phyloP scores from a whole-genome alignment of 1,140 invertebrate species.

The Armadillidium nasatum region DNA sequence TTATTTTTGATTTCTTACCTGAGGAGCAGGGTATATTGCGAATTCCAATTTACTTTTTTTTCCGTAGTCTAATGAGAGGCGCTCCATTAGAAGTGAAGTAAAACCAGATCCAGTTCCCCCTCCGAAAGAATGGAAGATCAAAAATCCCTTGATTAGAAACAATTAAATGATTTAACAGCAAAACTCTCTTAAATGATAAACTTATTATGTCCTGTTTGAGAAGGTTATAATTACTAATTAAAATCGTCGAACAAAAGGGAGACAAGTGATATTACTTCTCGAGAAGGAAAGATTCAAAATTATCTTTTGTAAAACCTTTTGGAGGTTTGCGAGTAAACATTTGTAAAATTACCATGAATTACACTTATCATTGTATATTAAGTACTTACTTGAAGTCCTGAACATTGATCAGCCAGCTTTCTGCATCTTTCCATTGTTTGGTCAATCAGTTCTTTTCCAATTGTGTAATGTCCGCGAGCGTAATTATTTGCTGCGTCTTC shows the following conservation, averaged over 20 bases:
- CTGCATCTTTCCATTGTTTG: conserved; percentile 66
- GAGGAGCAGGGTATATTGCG: too few relatives aligned
- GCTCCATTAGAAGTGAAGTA: conserved; percentile 79
- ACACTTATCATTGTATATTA: neutral
- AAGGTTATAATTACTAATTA: too few relatives aligned
- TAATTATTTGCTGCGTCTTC: conserved; percentile 82
- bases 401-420: conserved; percentile 57
- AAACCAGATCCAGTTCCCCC: conserved; percentile 86
- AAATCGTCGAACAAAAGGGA: too few relatives aligned
- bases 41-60: too few relatives aligned
- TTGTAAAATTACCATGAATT: too few relatives aligned
- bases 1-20: too few relatives aligned
- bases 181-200: too few relatives aligned
- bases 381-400: conserved; percentile 55
- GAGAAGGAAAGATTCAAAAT: too few relatives aligned
- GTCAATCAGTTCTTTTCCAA: conserved; percentile 79
- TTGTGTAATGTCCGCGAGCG: conserved; percentile 78
- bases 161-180: neutral
- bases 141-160: conserved; percentile 65
- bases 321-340: too few relatives aligned
- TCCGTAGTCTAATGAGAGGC: conserved; percentile 57
- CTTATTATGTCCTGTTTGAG: too few relatives aligned
- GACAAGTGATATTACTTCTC: too few relatives aligned
- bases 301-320: too few relatives aligned
- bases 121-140: conserved; percentile 86